These are phyloP conservation scores for Diarsia dahlii DNA, from an alignment of 2,888 invertebrate species.

Conservation along the genomic window DNA sequence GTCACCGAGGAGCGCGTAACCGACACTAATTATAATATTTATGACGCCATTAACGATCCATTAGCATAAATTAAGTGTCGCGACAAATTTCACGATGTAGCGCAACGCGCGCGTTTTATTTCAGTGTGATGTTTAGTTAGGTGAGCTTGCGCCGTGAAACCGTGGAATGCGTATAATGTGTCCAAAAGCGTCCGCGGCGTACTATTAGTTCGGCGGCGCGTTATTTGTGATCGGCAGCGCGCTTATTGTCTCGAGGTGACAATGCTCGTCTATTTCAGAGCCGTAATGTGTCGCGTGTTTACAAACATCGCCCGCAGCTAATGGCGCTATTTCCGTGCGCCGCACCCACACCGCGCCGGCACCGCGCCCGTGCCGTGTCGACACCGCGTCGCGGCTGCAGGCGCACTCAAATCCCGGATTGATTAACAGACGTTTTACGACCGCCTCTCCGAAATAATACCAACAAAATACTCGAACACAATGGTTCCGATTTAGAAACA, in stretches of 20 bases:
- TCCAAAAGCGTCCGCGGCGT: slow-evolving; percentile 64
- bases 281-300: slow-evolving; percentile 76
- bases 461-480: slow-evolving; percentile 57
- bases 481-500: slow-evolving; percentile 69
- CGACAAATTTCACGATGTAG: slow-evolving; percentile 80
- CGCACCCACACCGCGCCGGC: slow-evolving; percentile 23
- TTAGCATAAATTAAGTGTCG: slow-evolving; percentile 85
- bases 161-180: slow-evolving; percentile 77
- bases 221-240: slow-evolving; percentile 61
- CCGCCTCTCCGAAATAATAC: slow-evolving; percentile 64
- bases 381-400: slow-evolving; percentile 33
- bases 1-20: slow-evolving; percentile 66
- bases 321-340: slow-evolving; percentile 82
- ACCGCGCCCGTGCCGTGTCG: slow-evolving; percentile 31
- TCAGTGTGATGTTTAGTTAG: slow-evolving; percentile 77
- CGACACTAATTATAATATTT: slow-evolving; percentile 79
- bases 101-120: slow-evolving; percentile 70
- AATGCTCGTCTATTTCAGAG: slow-evolving; percentile 70
- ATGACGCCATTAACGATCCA: slow-evolving; percentile 82
- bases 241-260: slow-evolving; percentile 66
- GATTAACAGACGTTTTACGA: slow-evolving; percentile 75
- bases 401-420: slow-evolving; percentile 67
- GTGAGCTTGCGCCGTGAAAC: slow-evolving; percentile 69
- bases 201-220: slow-evolving; percentile 58
- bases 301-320: slow-evolving; percentile 82